Evolutionary conservation across 2,113 vertebrate species (phyloP).

Genomic region (Chelonoidis abingdonii): DNA sequence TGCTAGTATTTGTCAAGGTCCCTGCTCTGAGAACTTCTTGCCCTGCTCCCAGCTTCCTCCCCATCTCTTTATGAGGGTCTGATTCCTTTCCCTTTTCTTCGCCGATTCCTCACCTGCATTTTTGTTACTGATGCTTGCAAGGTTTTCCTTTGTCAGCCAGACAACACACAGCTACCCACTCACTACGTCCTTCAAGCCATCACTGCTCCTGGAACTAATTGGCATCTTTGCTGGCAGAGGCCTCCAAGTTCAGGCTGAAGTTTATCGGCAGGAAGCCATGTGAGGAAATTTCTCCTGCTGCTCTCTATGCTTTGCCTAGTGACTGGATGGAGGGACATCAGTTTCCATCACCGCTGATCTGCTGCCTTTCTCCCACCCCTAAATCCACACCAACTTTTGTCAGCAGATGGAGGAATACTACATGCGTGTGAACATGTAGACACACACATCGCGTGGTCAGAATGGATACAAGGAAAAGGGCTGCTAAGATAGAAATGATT

Average conservation of each 20-base stretch:
- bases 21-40: fast-evolving
- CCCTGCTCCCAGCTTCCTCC: background rate
- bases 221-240: background rate
- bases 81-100: background rate
- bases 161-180: background rate
- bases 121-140: background rate
- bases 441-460: background rate
- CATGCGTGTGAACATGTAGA: too few species aligned
- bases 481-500: background rate
- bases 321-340: background rate
- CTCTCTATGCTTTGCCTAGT: background rate
- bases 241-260: background rate
- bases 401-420: too few species aligned
- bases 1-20: fast-evolving
- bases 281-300: background rate
- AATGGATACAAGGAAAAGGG: background rate
- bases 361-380: background rate
- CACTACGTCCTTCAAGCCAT: background rate
- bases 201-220: background rate
- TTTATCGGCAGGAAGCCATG: background rate
- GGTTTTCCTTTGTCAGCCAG: background rate
- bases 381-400: fast-evolving
- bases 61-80: background rate
- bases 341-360: background rate
- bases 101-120: background rate